Conservation (phyloP, 2,797 vertebrate species). For the Lepidocolaptes lacrymiger region DNA sequence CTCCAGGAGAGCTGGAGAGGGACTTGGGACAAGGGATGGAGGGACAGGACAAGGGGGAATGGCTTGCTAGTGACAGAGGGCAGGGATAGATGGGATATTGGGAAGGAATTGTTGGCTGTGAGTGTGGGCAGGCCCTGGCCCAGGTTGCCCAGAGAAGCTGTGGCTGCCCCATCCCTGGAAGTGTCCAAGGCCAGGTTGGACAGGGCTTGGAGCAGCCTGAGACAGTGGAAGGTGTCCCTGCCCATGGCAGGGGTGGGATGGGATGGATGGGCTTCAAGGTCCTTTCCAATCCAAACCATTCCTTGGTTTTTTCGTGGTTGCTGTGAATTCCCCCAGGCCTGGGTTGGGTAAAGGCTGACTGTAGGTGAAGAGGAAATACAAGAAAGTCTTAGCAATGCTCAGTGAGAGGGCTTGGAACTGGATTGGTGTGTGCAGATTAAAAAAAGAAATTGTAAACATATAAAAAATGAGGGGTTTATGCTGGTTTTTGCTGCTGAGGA, state of each 20-base stretch:
- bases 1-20: background rate
- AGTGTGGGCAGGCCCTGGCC: fast-evolving
- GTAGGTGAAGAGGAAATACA: fast-evolving
- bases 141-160: background rate
- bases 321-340: too few relatives aligned
- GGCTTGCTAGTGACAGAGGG: background rate
- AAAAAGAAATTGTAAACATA: background rate
- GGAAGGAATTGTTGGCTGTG: fast-evolving
- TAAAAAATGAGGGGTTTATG: background rate
- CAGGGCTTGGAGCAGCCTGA: fast-evolving
- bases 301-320: background rate
- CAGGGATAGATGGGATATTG: fast-evolving
- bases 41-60: background rate
- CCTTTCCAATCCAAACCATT: background rate
- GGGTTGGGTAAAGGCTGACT: background rate
- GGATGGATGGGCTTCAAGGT: fast-evolving
- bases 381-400: background rate
- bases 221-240: fast-evolving
- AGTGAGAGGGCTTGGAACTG: too few relatives aligned
- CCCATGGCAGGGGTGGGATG: fast-evolving
- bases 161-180: background rate
- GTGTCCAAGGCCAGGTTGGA: fast-evolving
- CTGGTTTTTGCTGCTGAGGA: background rate
- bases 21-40: background rate
- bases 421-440: background rate